Base-by-base conservation (phyloP, 2,888 invertebrate species). In the Steinernema scapterisci region DNA sequence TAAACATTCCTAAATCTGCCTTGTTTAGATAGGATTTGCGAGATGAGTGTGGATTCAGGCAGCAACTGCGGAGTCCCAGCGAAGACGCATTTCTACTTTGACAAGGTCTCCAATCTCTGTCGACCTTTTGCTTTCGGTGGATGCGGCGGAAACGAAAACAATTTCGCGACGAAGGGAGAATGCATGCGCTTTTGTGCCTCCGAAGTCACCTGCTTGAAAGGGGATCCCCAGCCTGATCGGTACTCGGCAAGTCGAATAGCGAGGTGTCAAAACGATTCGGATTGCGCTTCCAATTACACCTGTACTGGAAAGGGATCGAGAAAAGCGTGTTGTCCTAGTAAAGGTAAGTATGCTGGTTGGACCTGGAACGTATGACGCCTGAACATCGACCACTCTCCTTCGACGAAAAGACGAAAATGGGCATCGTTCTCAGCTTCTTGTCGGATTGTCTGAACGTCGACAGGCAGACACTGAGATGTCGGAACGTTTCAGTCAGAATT, bases 61-160 rank as follows among this genome's bases (percentile, higher is more conserved):
- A 78, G 79, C 11, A 74, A 75, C 11, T 83, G 83, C 70, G 83
- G 83, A 1, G 82, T 81, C 0, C 76, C 80, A 1, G 72, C 83
- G 9, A 74, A 75, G 11, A 82, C 81, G 0, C 77, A 82, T 76
- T 82, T 75, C 72, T 82, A 81, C 72, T 83, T 81, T 70, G 82
- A 82, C 73, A 71, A 75, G 1, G 73, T 77, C n/a, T 78, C 81
- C 9, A 80, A 81, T 71, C 78, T 79, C 7, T 83, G 82, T 71
- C 80, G 80, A 6, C 78, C 78, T 2, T 81, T 81, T 71, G 75
- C 80, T 0, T 82, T 76, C 73, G 78, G 76, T 16, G 82, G 81
- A 0, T 81, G 81, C 70, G 92, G 92, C 79, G 95, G 94, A 85
- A 94, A 93, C 89, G 91, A 91, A 86, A 95, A 95, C 90, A 81